phyloP scores from a whole-genome alignment of 2,888 invertebrate genomes.

The Nomada ferruginata region DNA sequence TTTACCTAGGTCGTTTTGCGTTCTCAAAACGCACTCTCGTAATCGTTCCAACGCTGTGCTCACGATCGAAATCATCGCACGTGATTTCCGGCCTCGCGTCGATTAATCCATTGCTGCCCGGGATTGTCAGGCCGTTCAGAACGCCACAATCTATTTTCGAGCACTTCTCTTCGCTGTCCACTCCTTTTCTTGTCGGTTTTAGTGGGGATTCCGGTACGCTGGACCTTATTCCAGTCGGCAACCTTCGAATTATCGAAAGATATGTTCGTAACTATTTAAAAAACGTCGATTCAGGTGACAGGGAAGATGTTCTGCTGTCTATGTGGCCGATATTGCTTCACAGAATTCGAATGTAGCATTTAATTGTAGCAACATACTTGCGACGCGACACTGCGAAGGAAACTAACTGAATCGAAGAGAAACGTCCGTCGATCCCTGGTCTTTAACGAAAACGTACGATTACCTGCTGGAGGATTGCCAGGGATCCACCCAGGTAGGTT shows the following conservation, averaged over 20 bases:
- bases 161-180: slow-evolving; percentile 10
- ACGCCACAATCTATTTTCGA: slow-evolving; percentile 25
- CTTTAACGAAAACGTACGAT: background rate
- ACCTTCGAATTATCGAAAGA: slow-evolving; percentile 29
- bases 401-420: no score
- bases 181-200: slow-evolving; percentile 14
- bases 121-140: slow-evolving; percentile 37
- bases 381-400: no score
- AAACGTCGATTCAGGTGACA: background rate
- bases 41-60: slow-evolving; percentile 34
- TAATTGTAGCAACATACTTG: no score
- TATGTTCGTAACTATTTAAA: background rate
- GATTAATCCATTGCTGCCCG: slow-evolving; percentile 63
- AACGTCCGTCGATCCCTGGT: background rate
- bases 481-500: slow-evolving; percentile 50
- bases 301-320: background rate
- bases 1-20: slow-evolving; percentile 56
- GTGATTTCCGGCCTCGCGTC: slow-evolving; percentile 55
- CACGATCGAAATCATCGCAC: slow-evolving; percentile 57
- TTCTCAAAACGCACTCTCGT: slow-evolving; percentile 69
- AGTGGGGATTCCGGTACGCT: background rate
- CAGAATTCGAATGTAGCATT: background rate
- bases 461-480: slow-evolving; percentile 49
- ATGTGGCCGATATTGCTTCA: no score
- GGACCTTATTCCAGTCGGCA: background rate